Evolutionary conservation across 1,140 invertebrate genomes (phyloP).

Genomic region (Aphelenchoides besseyi): DNA sequence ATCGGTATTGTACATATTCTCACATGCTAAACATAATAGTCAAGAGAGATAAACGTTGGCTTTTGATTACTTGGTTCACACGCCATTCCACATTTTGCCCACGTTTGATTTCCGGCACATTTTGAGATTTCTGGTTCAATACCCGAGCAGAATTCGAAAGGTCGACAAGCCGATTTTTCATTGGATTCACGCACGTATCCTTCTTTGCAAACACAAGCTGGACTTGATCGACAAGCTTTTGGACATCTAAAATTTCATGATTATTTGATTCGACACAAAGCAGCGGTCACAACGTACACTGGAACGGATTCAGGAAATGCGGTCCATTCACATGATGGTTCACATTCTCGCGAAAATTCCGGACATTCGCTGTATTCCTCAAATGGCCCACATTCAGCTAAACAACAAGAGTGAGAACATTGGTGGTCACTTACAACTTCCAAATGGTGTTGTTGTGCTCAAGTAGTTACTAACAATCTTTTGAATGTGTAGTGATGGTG

Average conservation of each 20-base stretch:
- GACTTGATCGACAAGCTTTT: slow-evolving; percentile 42
- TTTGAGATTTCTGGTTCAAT: slow-evolving; percentile 27
- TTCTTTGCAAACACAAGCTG: slow-evolving; percentile 58
- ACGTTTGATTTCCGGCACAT: slow-evolving; percentile 53
- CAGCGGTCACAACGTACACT: too few relatives aligned
- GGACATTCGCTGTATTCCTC: slow-evolving; percentile 54
- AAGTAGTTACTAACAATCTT: slow-evolving; percentile 16
- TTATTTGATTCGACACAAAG: too few relatives aligned
- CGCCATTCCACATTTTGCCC: slow-evolving; percentile 60
- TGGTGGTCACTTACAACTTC: slow-evolving; percentile 12
- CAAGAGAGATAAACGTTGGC: neutral
- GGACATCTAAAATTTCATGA: too few relatives aligned
- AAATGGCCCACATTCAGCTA: slow-evolving; percentile 44
- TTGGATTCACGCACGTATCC: slow-evolving; percentile 51
- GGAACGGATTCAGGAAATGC: slow-evolving; percentile 54
- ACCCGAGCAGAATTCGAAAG: slow-evolving; percentile 49
- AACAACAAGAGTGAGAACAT: slow-evolving; percentile 15
- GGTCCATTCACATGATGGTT: slow-evolving; percentile 60
- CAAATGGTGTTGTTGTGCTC: neutral
- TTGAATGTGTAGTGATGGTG: slow-evolving; percentile 19
- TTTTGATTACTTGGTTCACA: slow-evolving; percentile 49
- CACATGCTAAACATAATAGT: slow-evolving; percentile 14
- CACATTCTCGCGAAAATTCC: slow-evolving; percentile 52
- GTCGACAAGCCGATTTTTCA: slow-evolving; percentile 48
- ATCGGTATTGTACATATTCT: slow-evolving; percentile 60